Percentiles rank a stretch among this genome's conserved stretches.
phyloP scores from a whole-genome alignment of 2,113 vertebrate genomes.

The Hystrix cristata region DNA sequence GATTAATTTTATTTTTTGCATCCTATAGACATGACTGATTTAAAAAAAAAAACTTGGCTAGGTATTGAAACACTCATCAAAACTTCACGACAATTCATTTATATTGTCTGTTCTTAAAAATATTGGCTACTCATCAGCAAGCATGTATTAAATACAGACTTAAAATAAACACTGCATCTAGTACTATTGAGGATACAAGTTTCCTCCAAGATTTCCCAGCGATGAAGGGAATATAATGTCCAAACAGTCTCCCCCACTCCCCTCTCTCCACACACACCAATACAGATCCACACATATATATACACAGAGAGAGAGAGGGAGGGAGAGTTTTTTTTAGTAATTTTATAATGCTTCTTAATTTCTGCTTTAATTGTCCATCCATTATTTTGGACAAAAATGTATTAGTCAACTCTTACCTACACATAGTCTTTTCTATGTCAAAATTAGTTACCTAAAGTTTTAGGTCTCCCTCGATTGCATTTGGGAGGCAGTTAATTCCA shows the following conservation, averaged over 20 bases:
- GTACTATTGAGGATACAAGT: not conserved
- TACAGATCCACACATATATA: not conserved
- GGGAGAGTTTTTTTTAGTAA: not conserved
- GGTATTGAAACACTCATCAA: not conserved
- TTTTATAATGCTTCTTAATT: not conserved
- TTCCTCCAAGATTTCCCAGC: not conserved
- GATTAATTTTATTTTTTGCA: not conserved
- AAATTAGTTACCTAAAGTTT: not conserved
- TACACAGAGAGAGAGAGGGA: not conserved
- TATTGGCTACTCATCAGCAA: not conserved
- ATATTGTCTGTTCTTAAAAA: not conserved
- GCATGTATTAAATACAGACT: not conserved
- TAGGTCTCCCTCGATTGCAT: not conserved
- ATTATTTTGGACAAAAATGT: not conserved
- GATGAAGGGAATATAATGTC: not conserved
- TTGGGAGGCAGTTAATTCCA: not conserved
- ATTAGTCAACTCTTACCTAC: not conserved
- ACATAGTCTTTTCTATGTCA: not conserved
- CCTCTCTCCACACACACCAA: not conserved
- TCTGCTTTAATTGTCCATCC: not conserved
- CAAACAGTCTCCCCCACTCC: not conserved
- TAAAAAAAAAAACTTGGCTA: not conserved
- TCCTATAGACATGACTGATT: not conserved
- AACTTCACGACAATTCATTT: not conserved
- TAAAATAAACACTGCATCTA: not conserved